A percentile compares a stretch with the other conserved stretches of the same genome.
Evolutionary conservation across 2,888 invertebrate genomes (phyloP).

Genomic region (Polietes domitor): DNA sequence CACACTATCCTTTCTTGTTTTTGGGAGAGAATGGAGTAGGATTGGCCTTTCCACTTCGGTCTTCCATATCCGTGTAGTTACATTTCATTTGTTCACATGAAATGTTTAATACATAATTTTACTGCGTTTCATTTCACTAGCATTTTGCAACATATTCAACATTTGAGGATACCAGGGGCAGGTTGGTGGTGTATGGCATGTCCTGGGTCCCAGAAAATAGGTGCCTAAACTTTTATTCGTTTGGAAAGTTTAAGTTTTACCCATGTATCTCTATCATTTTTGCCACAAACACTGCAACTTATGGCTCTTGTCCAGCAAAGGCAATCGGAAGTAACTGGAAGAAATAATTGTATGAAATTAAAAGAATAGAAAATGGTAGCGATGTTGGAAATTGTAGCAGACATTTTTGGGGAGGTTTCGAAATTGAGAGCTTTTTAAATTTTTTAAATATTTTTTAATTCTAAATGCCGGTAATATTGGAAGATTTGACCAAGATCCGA

Average conservation of each 20-base stretch:
- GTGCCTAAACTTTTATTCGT: constrained; percentile 36
- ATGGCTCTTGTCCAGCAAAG: constrained; percentile 51
- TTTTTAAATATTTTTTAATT: no score
- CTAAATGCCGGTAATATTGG: no score
- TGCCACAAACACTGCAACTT: constrained; percentile 17
- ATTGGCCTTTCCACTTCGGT: constrained; percentile 54
- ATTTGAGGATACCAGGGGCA: constrained; percentile 39
- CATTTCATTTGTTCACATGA: constrained; percentile 50
- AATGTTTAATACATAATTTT: constrained; percentile 16
- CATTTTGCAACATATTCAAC: constrained; percentile 57
- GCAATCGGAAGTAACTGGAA: constrained; percentile 66
- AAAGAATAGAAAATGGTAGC: constrained; percentile 38
- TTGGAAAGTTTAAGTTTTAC: constrained; percentile 31
- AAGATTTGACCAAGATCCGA: no score
- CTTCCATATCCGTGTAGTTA: constrained; percentile 46
- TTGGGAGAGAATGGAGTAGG: neutral
- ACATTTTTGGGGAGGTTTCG: no score
- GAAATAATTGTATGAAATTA: constrained; percentile 61
- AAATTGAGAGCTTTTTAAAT: no score
- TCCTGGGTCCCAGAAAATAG: constrained; percentile 33
- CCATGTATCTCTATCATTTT: constrained; percentile 2
- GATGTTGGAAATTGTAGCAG: neutral
- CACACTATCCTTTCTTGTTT: neutral
- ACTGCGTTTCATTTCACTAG: neutral
- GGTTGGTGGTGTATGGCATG: neutral